Evolutionary conservation across 2,113 vertebrate species (phyloP).

Genomic region (Azemiops feae): DNA sequence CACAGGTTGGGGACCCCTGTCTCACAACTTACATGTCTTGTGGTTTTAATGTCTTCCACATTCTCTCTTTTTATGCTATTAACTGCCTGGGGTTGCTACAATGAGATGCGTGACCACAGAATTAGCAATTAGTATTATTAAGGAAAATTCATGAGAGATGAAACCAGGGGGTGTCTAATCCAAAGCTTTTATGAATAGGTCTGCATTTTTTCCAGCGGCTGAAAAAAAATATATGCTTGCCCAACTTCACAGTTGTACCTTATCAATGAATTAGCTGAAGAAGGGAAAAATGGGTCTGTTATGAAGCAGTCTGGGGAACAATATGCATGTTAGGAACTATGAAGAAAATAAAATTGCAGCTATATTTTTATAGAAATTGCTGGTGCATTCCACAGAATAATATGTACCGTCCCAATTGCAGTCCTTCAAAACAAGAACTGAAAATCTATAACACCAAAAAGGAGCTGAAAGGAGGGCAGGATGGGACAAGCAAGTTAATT

Average conservation of each 20-base stretch:
- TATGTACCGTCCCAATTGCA: background rate
- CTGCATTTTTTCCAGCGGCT: background rate
- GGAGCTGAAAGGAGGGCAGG: background rate
- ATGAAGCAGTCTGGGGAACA: background rate
- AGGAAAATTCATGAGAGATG: background rate
- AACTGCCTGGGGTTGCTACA: too few relatives aligned
- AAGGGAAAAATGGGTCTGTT: background rate
- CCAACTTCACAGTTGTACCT: background rate
- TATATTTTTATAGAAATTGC: background rate
- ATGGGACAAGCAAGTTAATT: background rate
- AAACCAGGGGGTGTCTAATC: background rate
- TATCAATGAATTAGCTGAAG: background rate
- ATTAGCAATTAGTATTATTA: background rate
- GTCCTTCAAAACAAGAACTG: background rate
- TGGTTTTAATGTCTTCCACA: too few relatives aligned
- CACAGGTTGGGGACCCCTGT: too few relatives aligned
- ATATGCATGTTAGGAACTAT: background rate
- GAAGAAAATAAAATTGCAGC: background rate
- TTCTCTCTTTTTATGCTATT: too few relatives aligned
- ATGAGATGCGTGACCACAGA: too few relatives aligned
- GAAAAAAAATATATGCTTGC: background rate
- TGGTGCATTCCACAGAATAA: background rate
- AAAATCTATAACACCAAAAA: background rate
- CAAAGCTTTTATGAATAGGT: background rate
- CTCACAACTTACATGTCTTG: too few relatives aligned